Percentiles rank a stretch among this genome's conserved stretches.
phyloP scores from a whole-genome alignment of 1,140 invertebrate genomes.

The Euura saliciscinereae region DNA sequence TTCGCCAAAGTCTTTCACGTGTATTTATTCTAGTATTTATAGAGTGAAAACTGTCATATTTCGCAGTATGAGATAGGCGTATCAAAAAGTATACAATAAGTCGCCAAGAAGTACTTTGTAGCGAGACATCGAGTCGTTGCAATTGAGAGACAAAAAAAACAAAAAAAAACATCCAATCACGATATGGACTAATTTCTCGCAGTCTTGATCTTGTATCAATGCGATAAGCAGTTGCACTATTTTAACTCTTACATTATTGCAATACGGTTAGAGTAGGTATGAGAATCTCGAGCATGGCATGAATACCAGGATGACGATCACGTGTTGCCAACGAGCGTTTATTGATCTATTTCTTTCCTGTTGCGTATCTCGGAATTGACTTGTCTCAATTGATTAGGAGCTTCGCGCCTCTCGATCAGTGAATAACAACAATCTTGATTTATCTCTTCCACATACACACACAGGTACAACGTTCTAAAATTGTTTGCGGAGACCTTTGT shows the following conservation, averaged over 20 bases:
- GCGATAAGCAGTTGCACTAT: not conserved
- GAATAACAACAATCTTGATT: not conserved
- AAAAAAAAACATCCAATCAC: no score
- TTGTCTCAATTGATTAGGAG: not conserved
- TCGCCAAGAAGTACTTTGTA: not conserved
- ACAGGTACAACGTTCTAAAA: not conserved
- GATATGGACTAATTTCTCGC: no score
- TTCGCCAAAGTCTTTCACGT: not conserved
- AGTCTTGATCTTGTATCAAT: no score
- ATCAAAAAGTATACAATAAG: not conserved
- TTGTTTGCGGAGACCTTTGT: no score
- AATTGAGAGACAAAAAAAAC: no score
- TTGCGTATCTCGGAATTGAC: not conserved
- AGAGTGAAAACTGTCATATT: not conserved
- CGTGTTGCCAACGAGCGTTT: not conserved
- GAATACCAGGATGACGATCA: not conserved
- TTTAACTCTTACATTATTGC: not conserved
- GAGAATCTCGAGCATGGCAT: not conserved
- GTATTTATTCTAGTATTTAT: not conserved
- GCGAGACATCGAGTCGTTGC: no score
- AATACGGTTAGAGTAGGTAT: not conserved
- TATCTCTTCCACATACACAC: not conserved
- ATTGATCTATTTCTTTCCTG: not conserved
- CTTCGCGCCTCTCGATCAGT: not conserved
- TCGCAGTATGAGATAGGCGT: not conserved